A percentile compares a stretch with the other conserved stretches of the same genome.
phyloP scores from a whole-genome alignment of 2,113 vertebrate species.

The Aspidoscelis tigris region DNA sequence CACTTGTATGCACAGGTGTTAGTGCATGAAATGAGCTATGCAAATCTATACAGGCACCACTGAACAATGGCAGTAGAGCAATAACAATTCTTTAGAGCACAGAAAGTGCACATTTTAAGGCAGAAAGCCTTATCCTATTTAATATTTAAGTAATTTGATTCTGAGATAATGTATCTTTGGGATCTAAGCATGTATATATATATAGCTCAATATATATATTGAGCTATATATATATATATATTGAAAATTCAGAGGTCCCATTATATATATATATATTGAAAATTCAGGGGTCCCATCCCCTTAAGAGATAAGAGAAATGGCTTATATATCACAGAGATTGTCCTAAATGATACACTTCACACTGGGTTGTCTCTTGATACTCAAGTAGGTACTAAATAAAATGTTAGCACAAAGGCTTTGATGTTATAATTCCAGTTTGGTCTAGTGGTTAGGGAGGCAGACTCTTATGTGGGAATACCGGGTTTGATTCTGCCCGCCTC shows the following conservation, averaged over 20 bases:
- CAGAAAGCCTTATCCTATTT: background rate
- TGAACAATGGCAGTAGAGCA: background rate
- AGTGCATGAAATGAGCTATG: conserved; percentile 6
- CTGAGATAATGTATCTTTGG: conserved; percentile 17
- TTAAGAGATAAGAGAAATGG: conserved; percentile 52
- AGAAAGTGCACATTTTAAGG: background rate
- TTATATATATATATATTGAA: conserved; percentile 1
- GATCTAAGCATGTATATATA: background rate
- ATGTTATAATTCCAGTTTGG: conserved; percentile 18
- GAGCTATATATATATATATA: conserved; percentile 45
- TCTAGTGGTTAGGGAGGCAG: no score
- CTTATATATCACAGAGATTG: conserved; percentile 37
- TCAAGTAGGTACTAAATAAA: conserved; percentile 47
- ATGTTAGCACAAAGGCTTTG: conserved; percentile 56
- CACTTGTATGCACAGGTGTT: background rate
- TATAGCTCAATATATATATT: no score
- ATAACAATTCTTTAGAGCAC: background rate
- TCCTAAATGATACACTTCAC: conserved; percentile 53
- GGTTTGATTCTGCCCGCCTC: no score
- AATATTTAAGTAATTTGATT: conserved; percentile 9
- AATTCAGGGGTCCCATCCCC: conserved; percentile 55
- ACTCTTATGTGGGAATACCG: no score
- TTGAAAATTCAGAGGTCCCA: background rate
- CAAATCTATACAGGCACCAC: background rate
- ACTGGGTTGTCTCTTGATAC: conserved; percentile 51